Evolutionary conservation across 35 echinoderm and acorn worm species (phyloP).

Genomic region (Hemicentrotus pulcherrimus): DNA sequence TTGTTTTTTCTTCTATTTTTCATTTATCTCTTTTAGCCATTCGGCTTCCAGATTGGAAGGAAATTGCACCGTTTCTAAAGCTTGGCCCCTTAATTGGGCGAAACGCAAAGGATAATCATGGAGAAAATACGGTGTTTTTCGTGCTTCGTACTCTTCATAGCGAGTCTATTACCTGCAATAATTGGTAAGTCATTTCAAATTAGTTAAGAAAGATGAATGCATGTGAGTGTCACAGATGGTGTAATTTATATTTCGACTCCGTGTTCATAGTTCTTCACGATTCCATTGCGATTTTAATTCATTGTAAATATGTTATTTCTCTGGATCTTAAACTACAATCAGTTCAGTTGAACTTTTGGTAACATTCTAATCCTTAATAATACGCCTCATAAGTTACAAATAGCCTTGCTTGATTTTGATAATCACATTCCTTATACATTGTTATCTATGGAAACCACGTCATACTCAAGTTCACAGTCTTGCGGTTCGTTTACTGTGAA

Average conservation of each 20-base stretch:
- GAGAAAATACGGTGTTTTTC: slow-evolving; percentile 14
- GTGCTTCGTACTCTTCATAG: not conserved
- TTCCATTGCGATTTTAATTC: not conserved
- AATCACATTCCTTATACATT: not conserved
- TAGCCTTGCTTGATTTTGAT: not conserved
- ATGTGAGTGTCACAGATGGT: not conserved
- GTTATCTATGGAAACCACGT: not conserved
- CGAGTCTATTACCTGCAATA: not conserved
- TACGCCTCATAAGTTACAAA: not conserved
- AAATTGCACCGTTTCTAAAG: not conserved
- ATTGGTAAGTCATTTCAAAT: not conserved
- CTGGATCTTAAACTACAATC: not conserved
- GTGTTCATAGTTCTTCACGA: not conserved
- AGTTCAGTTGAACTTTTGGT: not conserved
- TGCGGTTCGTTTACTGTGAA: not conserved
- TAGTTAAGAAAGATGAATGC: not conserved
- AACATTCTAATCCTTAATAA: not conserved
- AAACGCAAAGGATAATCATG: slow-evolving; percentile 15
- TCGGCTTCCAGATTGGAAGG: not conserved
- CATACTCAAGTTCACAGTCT: not conserved
- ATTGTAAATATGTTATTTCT: not conserved
- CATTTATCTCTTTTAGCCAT: not conserved
- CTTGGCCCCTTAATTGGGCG: not conserved
- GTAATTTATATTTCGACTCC: not conserved
- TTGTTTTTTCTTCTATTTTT: not conserved